Evolutionary conservation across 2,797 vertebrate genomes (phyloP).

Genomic region (Pipistrellus pipistrellus): DNA sequence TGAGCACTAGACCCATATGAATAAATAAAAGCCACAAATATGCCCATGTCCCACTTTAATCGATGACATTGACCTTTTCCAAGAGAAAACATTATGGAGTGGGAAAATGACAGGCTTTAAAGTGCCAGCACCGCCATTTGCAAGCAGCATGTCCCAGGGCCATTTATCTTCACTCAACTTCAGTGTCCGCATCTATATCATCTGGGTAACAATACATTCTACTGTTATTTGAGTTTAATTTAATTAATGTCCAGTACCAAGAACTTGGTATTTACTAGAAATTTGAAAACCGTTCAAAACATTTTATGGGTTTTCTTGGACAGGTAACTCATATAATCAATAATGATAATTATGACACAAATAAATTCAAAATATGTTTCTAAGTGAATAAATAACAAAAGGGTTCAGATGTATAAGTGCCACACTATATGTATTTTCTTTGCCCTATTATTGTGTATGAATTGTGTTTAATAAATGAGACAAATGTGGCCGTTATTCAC

Average conservation of each 20-base stretch:
- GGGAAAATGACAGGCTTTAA: not conserved
- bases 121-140: not conserved
- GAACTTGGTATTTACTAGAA: slow-evolving; percentile 31
- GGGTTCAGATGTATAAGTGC: not conserved
- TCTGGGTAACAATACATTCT: not conserved
- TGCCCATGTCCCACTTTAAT: not conserved
- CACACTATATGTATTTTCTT: not conserved
- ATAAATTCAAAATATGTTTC: not conserved
- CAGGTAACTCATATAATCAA: not conserved
- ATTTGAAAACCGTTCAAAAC: slow-evolving; percentile 35
- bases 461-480: not conserved
- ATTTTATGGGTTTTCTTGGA: slow-evolving; percentile 18
- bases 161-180: not conserved
- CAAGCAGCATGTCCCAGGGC: not conserved
- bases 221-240: not conserved
- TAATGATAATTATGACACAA: not conserved
- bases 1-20: not conserved
- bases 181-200: not conserved
- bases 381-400: not conserved
- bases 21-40: slow-evolving; percentile 9
- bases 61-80: not conserved
- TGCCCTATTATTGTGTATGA: not conserved
- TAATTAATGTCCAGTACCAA: not conserved
- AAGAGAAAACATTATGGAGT: not conserved
- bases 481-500: not conserved